Evolutionary conservation across 2,797 vertebrate genomes (phyloP).

Genomic region (Poecilia velifera): DNA sequence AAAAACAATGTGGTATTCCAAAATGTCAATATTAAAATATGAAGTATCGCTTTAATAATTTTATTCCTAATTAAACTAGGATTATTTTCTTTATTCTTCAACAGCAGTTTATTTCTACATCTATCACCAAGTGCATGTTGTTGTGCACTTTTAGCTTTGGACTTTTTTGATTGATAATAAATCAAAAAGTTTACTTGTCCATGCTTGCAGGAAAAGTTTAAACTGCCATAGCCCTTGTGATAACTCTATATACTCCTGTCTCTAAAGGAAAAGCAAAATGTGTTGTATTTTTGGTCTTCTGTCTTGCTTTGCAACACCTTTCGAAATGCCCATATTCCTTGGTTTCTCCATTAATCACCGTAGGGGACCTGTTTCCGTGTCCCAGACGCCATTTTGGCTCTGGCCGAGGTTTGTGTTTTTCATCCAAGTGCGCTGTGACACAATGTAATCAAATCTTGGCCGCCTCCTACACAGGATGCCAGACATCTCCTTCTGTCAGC

Average conservation of each 20-base stretch:
- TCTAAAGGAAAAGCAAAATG: constrained; percentile 9
- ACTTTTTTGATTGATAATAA: constrained; percentile 7
- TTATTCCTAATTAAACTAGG: neutral
- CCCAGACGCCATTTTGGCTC: constrained; percentile 72
- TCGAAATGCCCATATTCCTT: constrained; percentile 17
- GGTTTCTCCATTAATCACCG: constrained; percentile 53
- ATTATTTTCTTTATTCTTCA: constrained; percentile 5
- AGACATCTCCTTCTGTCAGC: constrained; percentile 70
- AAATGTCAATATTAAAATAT: neutral
- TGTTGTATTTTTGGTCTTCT: constrained; percentile 19
- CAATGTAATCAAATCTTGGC: constrained; percentile 72
- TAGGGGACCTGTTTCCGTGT: constrained; percentile 47
- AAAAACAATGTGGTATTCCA: neutral
- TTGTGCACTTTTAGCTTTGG: constrained; percentile 2
- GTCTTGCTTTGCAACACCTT: constrained; percentile 31
- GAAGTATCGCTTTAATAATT: neutral
- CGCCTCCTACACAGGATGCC: constrained; percentile 63
- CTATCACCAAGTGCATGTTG: neutral
- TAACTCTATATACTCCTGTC: neutral
- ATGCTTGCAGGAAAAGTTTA: neutral
- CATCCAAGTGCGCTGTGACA: constrained; percentile 66
- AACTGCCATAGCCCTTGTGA: constrained; percentile 6
- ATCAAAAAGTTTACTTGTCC: neutral
- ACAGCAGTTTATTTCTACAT: neutral
- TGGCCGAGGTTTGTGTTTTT: constrained; percentile 64